Evolutionary conservation across 2,888 invertebrate species (phyloP).

Genomic region (Eupeodes luniger): DNA sequence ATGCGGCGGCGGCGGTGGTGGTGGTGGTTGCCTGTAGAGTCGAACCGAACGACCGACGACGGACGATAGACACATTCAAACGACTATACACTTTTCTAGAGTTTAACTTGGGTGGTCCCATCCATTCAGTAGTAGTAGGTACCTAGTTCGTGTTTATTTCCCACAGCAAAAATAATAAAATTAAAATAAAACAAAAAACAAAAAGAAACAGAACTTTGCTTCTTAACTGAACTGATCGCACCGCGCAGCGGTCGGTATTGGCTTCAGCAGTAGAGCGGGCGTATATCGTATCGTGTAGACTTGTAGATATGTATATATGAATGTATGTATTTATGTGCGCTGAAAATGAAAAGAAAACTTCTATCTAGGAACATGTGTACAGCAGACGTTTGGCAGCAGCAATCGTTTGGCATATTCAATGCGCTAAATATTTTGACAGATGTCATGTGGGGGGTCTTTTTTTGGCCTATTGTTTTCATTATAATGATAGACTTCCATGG

Average conservation of each 20-base stretch:
- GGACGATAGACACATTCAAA: slow-evolving; percentile 43
- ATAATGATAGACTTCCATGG: slow-evolving; percentile 12
- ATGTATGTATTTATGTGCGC: not conserved
- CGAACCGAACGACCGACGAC: slow-evolving; percentile 1
- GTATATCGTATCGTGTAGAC: slow-evolving; percentile 25
- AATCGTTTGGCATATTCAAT: slow-evolving; percentile 51
- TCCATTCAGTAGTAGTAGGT: slow-evolving; percentile 41
- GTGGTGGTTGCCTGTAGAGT: slow-evolving; percentile 40
- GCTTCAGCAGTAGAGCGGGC: not conserved
- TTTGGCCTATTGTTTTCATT: slow-evolving; percentile 36
- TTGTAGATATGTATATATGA: not conserved
- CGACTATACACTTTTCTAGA: slow-evolving; percentile 37
- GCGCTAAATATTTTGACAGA: slow-evolving; percentile 72
- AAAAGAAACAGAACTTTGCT: slow-evolving; percentile 21
- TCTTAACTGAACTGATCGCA: slow-evolving; percentile 15
- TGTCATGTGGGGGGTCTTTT: slow-evolving; percentile 43
- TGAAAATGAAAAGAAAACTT: not conserved
- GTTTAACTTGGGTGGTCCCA: slow-evolving; percentile 65
- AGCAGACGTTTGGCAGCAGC: slow-evolving; percentile 52
- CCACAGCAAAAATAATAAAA: slow-evolving; percentile 50
- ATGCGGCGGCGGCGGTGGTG: not conserved
- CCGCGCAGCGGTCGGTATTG: not conserved
- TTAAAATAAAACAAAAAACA: not conserved
- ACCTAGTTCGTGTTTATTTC: slow-evolving; percentile 56
- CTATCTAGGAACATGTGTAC: slow-evolving; percentile 60